phyloP scores from a whole-genome alignment of 2,888 invertebrate genomes.

The Spilosoma lubricipeda region DNA sequence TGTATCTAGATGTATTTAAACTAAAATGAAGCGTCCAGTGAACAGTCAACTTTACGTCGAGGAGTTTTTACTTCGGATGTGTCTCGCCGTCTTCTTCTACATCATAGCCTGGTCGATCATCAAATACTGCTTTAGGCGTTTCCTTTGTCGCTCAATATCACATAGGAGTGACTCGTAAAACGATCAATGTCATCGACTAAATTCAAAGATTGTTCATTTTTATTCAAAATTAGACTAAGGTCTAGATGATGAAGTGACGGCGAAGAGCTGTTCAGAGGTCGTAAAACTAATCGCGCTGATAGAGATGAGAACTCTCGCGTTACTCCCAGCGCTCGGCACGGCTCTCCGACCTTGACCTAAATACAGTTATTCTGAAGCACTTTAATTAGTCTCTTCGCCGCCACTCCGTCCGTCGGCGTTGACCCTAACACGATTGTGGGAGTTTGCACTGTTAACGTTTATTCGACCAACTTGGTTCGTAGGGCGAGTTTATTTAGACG shows the following conservation, averaged over 20 bases:
- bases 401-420: too few relatives aligned
- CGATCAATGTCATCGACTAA: background rate
- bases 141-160: background rate
- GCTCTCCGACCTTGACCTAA: too few relatives aligned
- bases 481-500: background rate
- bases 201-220: background rate
- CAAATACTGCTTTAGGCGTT: background rate
- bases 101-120: slow-evolving; percentile 56
- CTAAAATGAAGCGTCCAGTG: background rate
- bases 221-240: too few relatives aligned
- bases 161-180: background rate
- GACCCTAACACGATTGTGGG: background rate
- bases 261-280: too few relatives aligned
- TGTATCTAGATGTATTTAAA: slow-evolving; percentile 62
- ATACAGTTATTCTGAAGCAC: too few relatives aligned
- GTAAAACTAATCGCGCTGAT: too few relatives aligned
- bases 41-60: background rate
- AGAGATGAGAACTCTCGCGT: too few relatives aligned
- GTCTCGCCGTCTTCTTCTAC: slow-evolving; percentile 59
- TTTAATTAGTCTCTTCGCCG: too few relatives aligned
- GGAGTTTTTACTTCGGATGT: slow-evolving; percentile 59
- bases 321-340: too few relatives aligned
- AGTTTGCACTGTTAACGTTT: background rate
- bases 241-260: too few relatives aligned
- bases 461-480: background rate